Evolutionary conservation across 2,888 invertebrate genomes (phyloP).

Genomic region (Drosophila lutescens): DNA sequence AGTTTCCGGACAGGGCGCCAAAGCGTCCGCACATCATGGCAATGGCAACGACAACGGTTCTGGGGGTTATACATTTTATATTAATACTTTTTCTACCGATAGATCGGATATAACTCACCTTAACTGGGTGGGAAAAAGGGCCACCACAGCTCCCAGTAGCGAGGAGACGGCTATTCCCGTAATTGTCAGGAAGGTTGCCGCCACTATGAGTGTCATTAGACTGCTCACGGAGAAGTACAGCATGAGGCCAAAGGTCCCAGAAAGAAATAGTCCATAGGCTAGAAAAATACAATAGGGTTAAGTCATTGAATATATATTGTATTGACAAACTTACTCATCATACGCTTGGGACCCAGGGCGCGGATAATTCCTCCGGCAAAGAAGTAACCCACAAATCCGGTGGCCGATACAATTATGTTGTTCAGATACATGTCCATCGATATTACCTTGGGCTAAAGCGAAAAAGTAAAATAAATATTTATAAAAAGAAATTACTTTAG

Average conservation of each 20-base stretch:
- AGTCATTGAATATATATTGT: background rate
- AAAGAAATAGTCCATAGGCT: slow-evolving; percentile 84
- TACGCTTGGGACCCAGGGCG: slow-evolving; percentile 85
- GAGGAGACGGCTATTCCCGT: slow-evolving; percentile 81
- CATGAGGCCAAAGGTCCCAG: slow-evolving; percentile 85
- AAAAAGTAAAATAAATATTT: background rate
- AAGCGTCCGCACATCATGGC: slow-evolving; percentile 89
- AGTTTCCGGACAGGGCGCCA: slow-evolving; percentile 89
- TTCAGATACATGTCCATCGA: slow-evolving; percentile 89
- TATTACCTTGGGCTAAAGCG: slow-evolving; percentile 82
- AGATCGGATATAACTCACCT: slow-evolving; percentile 68
- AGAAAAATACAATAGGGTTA: background rate
- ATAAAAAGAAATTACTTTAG: too few relatives aligned
- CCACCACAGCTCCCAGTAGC: slow-evolving; percentile 78
- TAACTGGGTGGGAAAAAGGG: slow-evolving; percentile 82
- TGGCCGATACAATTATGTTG: slow-evolving; percentile 88
- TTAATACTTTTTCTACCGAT: background rate
- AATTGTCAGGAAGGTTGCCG: slow-evolving; percentile 85
- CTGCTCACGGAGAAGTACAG: slow-evolving; percentile 87
- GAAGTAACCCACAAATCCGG: slow-evolving; percentile 87
- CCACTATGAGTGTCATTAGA: slow-evolving; percentile 85
- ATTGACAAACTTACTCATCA: slow-evolving; percentile 85
- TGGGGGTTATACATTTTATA: slow-evolving; percentile 70
- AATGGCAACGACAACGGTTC: slow-evolving; percentile 89
- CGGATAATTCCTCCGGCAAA: slow-evolving; percentile 86